These are phyloP conservation scores for Aspidapion aeneum DNA, from an alignment of 2,888 invertebrate species.

Conservation along the genomic window DNA sequence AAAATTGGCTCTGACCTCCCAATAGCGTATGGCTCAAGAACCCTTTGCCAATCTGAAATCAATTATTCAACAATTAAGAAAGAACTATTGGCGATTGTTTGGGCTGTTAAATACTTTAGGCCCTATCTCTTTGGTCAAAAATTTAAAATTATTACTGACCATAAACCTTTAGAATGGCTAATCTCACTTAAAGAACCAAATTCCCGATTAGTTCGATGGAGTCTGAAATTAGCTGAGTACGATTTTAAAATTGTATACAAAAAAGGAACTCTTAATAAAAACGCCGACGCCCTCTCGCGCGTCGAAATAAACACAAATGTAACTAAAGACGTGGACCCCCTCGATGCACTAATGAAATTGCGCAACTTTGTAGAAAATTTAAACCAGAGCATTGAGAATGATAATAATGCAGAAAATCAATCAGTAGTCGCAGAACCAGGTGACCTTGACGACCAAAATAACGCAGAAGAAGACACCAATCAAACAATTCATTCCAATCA, in stretches of 20 bases:
- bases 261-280: neutral
- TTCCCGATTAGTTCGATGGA: neutral
- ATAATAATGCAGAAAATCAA: no score
- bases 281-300: neutral
- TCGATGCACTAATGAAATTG: no score
- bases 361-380: no score
- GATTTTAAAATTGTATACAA: neutral
- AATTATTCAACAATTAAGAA: neutral
- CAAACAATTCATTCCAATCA: no score
- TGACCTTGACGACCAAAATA: no score
- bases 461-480: no score
- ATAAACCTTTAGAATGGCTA: neutral
- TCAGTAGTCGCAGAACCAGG: no score
- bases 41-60: neutral
- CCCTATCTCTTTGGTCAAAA: neutral
- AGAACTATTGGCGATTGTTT: neutral
- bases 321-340: no score
- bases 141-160: neutral
- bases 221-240: neutral
- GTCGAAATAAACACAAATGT: neutral
- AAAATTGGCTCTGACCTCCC: neutral
- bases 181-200: neutral
- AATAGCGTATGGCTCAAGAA: neutral
- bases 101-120: neutral
- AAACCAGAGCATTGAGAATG: no score